Conservation (phyloP, 2,113 vertebrate species). For the Callospermophilus lateralis region DNA sequence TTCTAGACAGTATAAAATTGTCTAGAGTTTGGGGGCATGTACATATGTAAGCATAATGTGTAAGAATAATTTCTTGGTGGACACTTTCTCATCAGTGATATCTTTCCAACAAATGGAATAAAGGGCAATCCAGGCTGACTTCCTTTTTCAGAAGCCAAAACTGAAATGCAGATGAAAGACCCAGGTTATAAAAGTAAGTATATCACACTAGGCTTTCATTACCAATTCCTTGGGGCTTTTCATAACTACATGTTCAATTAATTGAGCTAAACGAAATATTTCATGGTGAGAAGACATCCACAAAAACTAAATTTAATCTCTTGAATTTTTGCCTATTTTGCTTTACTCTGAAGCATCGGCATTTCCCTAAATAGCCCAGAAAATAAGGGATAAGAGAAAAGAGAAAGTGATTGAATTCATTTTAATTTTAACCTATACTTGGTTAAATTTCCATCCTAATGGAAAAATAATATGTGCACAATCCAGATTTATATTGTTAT, state of each 20-base stretch:
- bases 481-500: slow-evolving; percentile 48
- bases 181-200: slow-evolving; percentile 55
- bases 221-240: slow-evolving; percentile 54
- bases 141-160: slow-evolving; percentile 57
- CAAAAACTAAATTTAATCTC: slow-evolving; percentile 75
- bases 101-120: slow-evolving; percentile 49
- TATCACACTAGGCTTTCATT: slow-evolving; percentile 33
- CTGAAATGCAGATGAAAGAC: slow-evolving; percentile 8
- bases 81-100: slow-evolving; percentile 49
- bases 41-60: neutral
- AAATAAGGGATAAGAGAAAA: slow-evolving; percentile 70
- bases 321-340: slow-evolving; percentile 70
- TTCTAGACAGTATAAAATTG: neutral
- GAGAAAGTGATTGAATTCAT: slow-evolving; percentile 66
- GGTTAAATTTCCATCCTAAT: slow-evolving; percentile 60
- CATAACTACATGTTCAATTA: slow-evolving; percentile 64
- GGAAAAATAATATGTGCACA: slow-evolving; percentile 49
- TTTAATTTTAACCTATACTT: slow-evolving; percentile 71
- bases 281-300: slow-evolving; percentile 60
- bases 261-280: slow-evolving; percentile 73
- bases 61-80: slow-evolving; percentile 18
- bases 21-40: neutral
- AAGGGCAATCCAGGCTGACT: slow-evolving; percentile 15
- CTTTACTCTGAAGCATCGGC: slow-evolving; percentile 67
- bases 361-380: slow-evolving; percentile 71